phyloP scores from a whole-genome alignment of 2,888 invertebrate genomes.

The Tetranychus truncatus region DNA sequence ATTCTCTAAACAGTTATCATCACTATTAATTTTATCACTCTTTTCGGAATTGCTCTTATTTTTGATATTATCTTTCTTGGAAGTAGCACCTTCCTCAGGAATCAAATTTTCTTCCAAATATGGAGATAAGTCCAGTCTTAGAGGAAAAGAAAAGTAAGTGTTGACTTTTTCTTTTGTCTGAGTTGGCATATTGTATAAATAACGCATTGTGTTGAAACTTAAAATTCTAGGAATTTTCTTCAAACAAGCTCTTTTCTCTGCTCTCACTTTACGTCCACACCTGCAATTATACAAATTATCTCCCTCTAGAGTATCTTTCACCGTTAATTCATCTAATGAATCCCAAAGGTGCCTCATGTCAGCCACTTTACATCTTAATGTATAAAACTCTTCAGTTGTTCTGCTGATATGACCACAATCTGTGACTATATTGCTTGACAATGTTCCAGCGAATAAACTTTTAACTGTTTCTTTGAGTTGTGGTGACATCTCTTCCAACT shows the following conservation, averaged over 20 bases:
- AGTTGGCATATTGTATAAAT: constrained; percentile 90
- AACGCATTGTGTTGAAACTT: constrained; percentile 91
- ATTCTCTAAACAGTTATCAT: neutral
- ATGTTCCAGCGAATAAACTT: constrained; percentile 72
- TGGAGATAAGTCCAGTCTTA: constrained; percentile 77
- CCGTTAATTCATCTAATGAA: constrained; percentile 86
- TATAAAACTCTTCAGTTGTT: constrained; percentile 86
- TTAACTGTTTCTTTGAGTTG: constrained; percentile 72
- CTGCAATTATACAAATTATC: constrained; percentile 96
- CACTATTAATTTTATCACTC: neutral
- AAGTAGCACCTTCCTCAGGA: constrained; percentile 46
- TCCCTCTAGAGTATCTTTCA: constrained; percentile 85
- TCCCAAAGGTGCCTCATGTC: constrained; percentile 81
- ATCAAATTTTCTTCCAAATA: constrained; percentile 83
- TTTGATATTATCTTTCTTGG: constrained; percentile 30
- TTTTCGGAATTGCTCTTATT: neutral
- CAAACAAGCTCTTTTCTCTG: constrained; percentile 83
- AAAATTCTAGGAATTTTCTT: constrained; percentile 78
- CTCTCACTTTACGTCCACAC: constrained; percentile 81
- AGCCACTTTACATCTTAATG: constrained; percentile 83
- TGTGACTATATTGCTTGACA: constrained; percentile 87
- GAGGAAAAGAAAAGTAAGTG: constrained; percentile 86
- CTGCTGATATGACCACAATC: constrained; percentile 87
- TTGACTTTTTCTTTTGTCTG: constrained; percentile 94
- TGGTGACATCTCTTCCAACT: constrained; percentile 85